These are phyloP conservation scores for Lasioglossum figueresi DNA, from an alignment of 2,888 invertebrate species.

Conservation along the genomic window DNA sequence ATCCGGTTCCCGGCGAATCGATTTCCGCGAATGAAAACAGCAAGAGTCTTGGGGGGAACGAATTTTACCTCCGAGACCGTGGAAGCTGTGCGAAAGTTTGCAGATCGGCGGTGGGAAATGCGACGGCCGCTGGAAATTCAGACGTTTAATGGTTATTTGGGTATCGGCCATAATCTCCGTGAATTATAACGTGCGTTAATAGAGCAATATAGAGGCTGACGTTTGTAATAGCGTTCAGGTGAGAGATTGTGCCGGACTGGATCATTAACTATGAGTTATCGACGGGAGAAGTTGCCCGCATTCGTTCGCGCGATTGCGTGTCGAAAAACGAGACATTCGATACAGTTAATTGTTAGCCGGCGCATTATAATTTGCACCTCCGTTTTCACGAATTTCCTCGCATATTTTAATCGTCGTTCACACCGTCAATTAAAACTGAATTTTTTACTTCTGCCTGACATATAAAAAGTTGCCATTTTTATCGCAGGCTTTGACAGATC, in stretches of 20 bases:
- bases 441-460: background rate
- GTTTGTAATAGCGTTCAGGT: conserved; percentile 59
- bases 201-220: conserved; percentile 60
- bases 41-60: background rate
- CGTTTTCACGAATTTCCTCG: background rate
- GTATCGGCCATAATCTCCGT: conserved; percentile 30
- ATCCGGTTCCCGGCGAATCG: background rate
- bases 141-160: conserved; percentile 9
- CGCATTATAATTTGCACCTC: background rate
- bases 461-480: background rate
- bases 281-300: conserved; percentile 33
- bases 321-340: conserved; percentile 8
- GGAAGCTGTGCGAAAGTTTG: background rate
- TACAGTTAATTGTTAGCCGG: background rate
- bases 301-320: conserved; percentile 15
- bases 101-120: background rate
- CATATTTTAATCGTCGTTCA: background rate
- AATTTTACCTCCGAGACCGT: background rate
- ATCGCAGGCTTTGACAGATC: background rate
- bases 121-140: background rate
- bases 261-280: conserved; percentile 66
- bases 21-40: background rate
- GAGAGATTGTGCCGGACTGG: conserved; percentile 54
- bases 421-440: background rate
- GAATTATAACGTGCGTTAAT: conserved; percentile 59